Evolutionary conservation across 2,113 vertebrate species (phyloP).

Genomic region (Leucopsar rothschildi): DNA sequence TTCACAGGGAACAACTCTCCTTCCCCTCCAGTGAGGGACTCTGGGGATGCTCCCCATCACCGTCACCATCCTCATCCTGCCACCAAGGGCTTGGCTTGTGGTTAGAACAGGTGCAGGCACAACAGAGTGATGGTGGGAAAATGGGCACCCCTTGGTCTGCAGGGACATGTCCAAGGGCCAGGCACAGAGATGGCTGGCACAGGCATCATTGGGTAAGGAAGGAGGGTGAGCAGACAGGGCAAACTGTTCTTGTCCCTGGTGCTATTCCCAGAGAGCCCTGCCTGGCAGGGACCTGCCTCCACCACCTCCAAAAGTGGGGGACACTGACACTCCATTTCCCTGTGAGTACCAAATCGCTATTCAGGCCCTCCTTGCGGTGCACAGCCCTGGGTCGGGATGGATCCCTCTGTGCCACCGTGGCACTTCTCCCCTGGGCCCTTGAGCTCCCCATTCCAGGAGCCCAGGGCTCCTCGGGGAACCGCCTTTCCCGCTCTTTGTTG

Average conservation of each 20-base stretch:
- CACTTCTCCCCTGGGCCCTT: neutral
- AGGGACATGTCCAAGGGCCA: neutral
- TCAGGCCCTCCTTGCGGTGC: fast-evolving
- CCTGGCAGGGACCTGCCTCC: neutral
- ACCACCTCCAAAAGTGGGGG: neutral
- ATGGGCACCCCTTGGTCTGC: neutral
- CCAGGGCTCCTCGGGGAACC: neutral
- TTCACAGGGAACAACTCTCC: neutral
- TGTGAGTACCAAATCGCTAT: neutral
- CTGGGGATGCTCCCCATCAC: neutral
- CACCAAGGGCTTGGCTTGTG: neutral
- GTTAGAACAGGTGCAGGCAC: neutral
- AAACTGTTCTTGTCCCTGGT: neutral
- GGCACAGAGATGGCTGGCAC: neutral
- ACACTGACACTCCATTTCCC: neutral
- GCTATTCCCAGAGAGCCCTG: neutral
- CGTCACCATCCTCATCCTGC: fast-evolving
- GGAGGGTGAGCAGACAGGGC: neutral
- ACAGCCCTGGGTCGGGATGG: fast-evolving
- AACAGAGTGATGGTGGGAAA: fast-evolving
- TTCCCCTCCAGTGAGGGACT: neutral
- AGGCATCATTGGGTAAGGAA: neutral
- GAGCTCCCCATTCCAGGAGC: neutral
- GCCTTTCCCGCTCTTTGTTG: neutral
- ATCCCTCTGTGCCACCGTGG: fast-evolving